phyloP scores from a whole-genome alignment of 1,140 invertebrate genomes.

The Whitmania pigra region DNA sequence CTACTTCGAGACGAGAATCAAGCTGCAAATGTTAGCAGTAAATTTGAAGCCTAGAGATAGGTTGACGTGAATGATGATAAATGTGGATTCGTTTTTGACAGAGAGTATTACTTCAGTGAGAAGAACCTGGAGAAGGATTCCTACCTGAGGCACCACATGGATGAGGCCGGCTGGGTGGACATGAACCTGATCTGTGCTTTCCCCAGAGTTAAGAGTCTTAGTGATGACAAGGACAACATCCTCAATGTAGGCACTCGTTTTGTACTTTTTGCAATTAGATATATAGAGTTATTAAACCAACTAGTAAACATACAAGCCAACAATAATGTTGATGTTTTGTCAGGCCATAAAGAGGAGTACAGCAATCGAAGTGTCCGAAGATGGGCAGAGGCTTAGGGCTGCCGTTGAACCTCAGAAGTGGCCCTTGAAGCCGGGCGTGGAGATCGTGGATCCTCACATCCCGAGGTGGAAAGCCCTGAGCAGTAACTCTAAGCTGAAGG shows the following conservation, averaged over 20 bases:
- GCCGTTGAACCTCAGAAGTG: background rate
- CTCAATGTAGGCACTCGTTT: background rate
- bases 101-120: constrained; percentile 9
- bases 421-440: background rate
- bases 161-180: background rate
- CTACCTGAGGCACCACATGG: background rate
- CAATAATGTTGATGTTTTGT: background rate
- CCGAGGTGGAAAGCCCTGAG: too few species aligned
- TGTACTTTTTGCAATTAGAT: background rate
- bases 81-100: constrained; percentile 1
- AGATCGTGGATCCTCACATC: background rate
- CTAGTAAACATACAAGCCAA: background rate
- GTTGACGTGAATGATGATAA: background rate
- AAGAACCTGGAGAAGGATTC: background rate
- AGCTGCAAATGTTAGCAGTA: background rate
- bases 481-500: background rate
- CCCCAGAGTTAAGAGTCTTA: background rate
- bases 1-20: background rate
- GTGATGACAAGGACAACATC: background rate
- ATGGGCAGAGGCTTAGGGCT: background rate
- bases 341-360: background rate
- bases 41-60: constrained; percentile 3
- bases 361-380: background rate
- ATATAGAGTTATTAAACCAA: too few species aligned
- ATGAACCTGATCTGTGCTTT: background rate